These are phyloP conservation scores for Diloba caeruleocephala DNA, from an alignment of 2,888 invertebrate genomes.

Conservation along the genomic window DNA sequence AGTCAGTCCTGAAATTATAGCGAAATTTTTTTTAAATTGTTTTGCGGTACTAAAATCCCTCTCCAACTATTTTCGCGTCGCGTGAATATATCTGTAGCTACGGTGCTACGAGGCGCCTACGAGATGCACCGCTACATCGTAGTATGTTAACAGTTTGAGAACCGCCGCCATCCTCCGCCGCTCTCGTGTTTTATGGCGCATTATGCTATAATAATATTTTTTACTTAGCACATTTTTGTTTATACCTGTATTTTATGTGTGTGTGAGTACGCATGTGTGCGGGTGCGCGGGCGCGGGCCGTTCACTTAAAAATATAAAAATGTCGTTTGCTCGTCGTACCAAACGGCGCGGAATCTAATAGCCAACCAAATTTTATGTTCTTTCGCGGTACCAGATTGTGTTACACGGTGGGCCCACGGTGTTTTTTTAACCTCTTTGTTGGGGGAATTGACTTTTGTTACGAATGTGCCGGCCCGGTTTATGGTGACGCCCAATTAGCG, in stretches of 20 bases:
- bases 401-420: slow-evolving; percentile 71
- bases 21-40: no score
- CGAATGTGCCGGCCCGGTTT: slow-evolving; percentile 60
- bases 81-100: slow-evolving; percentile 32
- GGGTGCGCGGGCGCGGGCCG: slow-evolving; percentile 69
- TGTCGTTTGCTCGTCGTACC: slow-evolving; percentile 74
- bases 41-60: neutral
- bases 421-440: slow-evolving; percentile 70
- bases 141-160: slow-evolving; percentile 70
- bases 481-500: slow-evolving; percentile 76
- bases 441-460: slow-evolving; percentile 67
- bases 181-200: slow-evolving; percentile 85
- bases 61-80: slow-evolving; percentile 14
- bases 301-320: slow-evolving; percentile 70
- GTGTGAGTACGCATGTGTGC: slow-evolving; percentile 54
- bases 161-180: slow-evolving; percentile 64
- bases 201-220: slow-evolving; percentile 88
- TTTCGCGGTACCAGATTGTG: slow-evolving; percentile 82
- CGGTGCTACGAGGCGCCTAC: slow-evolving; percentile 45
- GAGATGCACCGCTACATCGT: slow-evolving; percentile 59
- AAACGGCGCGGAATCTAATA: slow-evolving; percentile 76
- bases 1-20: no score
- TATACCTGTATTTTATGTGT: slow-evolving; percentile 62
- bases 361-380: slow-evolving; percentile 79
- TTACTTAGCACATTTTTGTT: slow-evolving; percentile 87